These are phyloP conservation scores for Syngnathus floridae DNA, from an alignment of 2,113 vertebrate genomes.

Conservation along the genomic window DNA sequence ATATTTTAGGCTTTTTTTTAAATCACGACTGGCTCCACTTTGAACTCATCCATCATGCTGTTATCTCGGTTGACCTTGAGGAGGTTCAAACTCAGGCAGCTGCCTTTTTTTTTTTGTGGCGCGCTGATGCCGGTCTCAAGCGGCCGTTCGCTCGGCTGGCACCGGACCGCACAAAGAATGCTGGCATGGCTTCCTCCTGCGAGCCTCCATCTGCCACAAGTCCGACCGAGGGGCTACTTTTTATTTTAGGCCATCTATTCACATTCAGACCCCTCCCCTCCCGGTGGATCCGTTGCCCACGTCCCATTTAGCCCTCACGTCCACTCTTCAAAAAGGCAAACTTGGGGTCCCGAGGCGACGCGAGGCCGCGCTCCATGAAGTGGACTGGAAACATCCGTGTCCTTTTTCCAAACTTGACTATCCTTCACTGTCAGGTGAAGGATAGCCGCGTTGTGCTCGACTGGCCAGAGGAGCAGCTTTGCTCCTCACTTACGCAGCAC, in stretches of 20 bases:
- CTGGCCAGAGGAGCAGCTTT: constrained; percentile 48
- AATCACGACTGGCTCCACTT: constrained; percentile 36
- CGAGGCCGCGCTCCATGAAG: constrained; percentile 62
- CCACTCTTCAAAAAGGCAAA: constrained; percentile 63
- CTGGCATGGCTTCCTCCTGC: constrained; percentile 74
- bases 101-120: constrained; percentile 73
- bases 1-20: constrained; percentile 23
- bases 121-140: constrained; percentile 58
- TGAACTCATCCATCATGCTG: constrained; percentile 32
- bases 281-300: constrained; percentile 54
- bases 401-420: constrained; percentile 63
- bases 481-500: constrained; percentile 50
- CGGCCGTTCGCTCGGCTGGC: constrained; percentile 67
- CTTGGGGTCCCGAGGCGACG: constrained; percentile 60
- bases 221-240: constrained; percentile 74
- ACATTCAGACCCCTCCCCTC: constrained; percentile 54
- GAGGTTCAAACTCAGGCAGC: constrained; percentile 68
- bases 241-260: constrained; percentile 75
- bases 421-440: constrained; percentile 57
- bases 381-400: constrained; percentile 64
- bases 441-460: constrained; percentile 60
- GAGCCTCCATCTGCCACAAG: constrained; percentile 76
- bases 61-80: constrained; percentile 64
- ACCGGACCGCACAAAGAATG: constrained; percentile 70
- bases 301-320: constrained; percentile 67